Evolutionary conservation across 2,113 vertebrate species (phyloP).

Genomic region (Anolis carolinensis): DNA sequence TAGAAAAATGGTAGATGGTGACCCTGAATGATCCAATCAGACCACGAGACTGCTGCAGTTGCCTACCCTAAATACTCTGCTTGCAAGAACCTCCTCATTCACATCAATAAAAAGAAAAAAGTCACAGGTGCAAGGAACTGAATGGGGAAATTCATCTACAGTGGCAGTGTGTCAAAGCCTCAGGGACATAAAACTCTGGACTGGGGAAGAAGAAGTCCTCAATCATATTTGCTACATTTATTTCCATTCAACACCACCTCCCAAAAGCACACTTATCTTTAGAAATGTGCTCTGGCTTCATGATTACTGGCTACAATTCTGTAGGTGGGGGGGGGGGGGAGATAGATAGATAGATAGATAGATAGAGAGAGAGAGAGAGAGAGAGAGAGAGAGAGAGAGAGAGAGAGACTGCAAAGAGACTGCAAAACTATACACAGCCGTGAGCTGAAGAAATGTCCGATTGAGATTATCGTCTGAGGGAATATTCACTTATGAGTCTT

Average conservation of each 20-base stretch:
- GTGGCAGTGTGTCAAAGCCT: not conserved
- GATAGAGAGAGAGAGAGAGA: too few relatives aligned
- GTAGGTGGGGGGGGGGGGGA: not conserved
- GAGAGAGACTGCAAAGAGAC: too few relatives aligned
- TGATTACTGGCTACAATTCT: not conserved
- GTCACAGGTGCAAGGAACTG: not conserved
- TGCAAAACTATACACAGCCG: not conserved
- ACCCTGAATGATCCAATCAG: not conserved
- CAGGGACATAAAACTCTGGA: not conserved
- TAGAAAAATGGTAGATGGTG: not conserved
- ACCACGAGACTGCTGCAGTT: not conserved
- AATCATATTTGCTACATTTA: not conserved
- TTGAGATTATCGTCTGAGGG: not conserved
- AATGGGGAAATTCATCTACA: not conserved
- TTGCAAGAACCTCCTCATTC: not conserved
- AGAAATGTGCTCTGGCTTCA: not conserved
- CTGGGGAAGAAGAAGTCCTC: not conserved
- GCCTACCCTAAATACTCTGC: not conserved
- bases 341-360: too few relatives aligned
- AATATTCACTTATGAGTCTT: too few relatives aligned
- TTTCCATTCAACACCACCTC: not conserved
- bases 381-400: too few relatives aligned
- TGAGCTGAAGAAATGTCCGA: not conserved
- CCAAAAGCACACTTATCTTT: not conserved
- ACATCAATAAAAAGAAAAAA: not conserved